Evolutionary conservation across 2,888 invertebrate species (phyloP).

Genomic region (Standfussiana lucernea): DNA sequence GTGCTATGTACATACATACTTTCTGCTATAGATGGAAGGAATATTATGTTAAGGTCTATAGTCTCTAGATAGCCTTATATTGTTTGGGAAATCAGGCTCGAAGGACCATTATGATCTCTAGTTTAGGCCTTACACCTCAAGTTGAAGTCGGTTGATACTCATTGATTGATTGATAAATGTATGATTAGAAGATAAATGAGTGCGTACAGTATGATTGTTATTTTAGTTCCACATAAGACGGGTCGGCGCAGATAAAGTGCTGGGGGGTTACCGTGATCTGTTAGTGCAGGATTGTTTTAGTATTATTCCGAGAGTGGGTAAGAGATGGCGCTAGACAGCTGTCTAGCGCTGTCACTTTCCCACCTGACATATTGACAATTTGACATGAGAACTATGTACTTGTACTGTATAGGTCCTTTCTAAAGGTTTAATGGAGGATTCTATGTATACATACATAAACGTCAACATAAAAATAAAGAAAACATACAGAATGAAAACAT

Average conservation of each 20-base stretch:
- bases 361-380: too few species aligned
- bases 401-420: neutral
- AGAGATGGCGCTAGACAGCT: too few species aligned
- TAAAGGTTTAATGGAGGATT: neutral
- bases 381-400: neutral
- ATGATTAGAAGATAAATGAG: neutral
- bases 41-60: neutral
- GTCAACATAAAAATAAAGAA: neutral
- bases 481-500: too few species aligned
- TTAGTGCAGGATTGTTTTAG: too few species aligned
- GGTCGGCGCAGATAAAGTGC: neutral
- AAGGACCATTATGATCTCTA: neutral
- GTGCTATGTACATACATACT: neutral
- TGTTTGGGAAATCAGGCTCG: neutral
- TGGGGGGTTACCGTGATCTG: too few species aligned
- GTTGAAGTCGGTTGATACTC: neutral
- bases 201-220: neutral
- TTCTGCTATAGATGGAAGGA: neutral
- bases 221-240: too few species aligned
- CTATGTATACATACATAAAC: neutral
- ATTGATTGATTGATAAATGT: neutral
- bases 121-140: neutral
- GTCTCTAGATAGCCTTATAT: neutral
- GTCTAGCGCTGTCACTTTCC: too few species aligned
- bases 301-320: too few species aligned